These are phyloP conservation scores for Trachurus trachurus DNA, from an alignment of 2,797 vertebrate species.

Conservation along the genomic window DNA sequence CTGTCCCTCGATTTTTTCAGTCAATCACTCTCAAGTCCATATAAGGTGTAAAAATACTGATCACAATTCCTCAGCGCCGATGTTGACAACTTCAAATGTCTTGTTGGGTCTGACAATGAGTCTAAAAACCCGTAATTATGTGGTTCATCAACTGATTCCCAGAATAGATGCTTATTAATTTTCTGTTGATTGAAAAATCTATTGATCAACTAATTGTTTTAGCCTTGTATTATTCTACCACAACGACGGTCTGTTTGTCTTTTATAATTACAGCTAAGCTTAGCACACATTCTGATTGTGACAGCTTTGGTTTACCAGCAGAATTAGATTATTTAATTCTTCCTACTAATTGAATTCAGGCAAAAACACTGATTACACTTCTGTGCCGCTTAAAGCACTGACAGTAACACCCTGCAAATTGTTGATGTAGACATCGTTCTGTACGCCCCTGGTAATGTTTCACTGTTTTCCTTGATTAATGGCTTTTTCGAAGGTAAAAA, in stretches of 20 bases:
- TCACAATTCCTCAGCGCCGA: neutral
- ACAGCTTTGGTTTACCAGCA: neutral
- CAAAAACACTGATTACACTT: neutral
- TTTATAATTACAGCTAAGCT: neutral
- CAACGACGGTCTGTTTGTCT: neutral
- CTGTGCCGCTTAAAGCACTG: slow-evolving; percentile 14
- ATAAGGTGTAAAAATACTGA: neutral
- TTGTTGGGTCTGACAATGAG: neutral
- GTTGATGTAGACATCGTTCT: neutral
- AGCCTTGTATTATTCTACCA: neutral
- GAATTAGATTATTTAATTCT: neutral
- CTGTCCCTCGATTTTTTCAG: neutral
- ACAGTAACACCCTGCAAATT: slow-evolving; percentile 8
- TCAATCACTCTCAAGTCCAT: neutral
- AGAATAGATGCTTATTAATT: neutral
- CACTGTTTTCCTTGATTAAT: slow-evolving; percentile 41
- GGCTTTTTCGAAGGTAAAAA: slow-evolving; percentile 27
- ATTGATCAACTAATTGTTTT: neutral
- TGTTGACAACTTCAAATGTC: neutral
- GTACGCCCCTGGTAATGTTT: neutral
- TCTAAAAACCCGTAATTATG: neutral
- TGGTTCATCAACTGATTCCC: neutral
- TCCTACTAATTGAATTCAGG: slow-evolving; percentile 9
- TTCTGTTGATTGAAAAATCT: neutral
- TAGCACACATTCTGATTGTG: neutral